Base-by-base conservation (phyloP, 1,140 invertebrate genomes). In the Drosophila auraria region DNA sequence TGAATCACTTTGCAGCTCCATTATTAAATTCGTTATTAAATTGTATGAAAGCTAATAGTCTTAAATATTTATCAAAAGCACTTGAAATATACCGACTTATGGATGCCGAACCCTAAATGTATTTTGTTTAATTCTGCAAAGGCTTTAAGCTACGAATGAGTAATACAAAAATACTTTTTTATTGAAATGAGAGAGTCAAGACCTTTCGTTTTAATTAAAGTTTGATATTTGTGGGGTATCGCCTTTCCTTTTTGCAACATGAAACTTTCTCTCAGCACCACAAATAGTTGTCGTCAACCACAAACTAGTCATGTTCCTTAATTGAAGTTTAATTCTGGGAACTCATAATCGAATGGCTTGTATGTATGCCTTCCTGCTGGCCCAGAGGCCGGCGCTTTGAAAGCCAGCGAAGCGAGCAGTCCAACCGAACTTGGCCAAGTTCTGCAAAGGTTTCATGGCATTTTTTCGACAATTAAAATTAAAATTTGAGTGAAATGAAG, bases 381-480 rank as follows among this genome's bases (percentile, higher is more conserved):
- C 23, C 20, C 17, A 40, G 54, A 25, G 30, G 65, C 73, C 69
- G 49, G 30, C 15, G 27, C 25, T 78, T 87, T 72, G 68, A 59
- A 71, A 80, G 68, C 45, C 71, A 87, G 14, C 71, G 65, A 82
- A 68, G 72, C 77, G 80, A 74, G 40, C 47, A 42, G 47, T 27
- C 58, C 53, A 59, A 78, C 62, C 65, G 58, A 78, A 78, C 54
- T 78, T 64, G 75, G 58, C 54, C 65, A 80, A 80, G 63, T 66
- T 80, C 80, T 84, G 72, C 60, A 63, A 87, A 89, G 84, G 62
- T 73, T 69, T 65, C 72, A 82, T 84, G 71, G 70, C 78, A 90
- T 89, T 89, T 89, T 77, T 89, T 89, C 86, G 81, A 89, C 84
- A 87, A 87, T 87, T 87, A 87, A 87, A 87, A 87, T 87, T 87